Evolutionary conservation across 2,888 invertebrate species (phyloP), one percentile per base, ranked within the genome.

Genomic region (Myathropa florea): DNA sequence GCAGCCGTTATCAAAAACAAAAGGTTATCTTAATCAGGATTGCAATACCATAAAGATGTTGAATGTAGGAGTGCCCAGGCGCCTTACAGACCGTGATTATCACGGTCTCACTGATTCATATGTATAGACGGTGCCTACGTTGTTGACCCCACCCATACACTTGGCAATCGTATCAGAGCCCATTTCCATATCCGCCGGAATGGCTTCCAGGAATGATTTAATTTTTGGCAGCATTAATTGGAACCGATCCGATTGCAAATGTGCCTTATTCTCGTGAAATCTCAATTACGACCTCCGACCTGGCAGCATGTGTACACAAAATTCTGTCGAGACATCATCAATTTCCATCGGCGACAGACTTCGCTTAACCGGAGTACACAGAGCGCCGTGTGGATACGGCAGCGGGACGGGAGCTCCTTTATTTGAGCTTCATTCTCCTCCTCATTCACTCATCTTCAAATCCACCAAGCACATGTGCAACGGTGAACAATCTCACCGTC

Each of bases 181-280:
- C 68, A 79, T 70, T 64, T 63, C 59, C 64, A 79, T 70, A 79
- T 79, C 39, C 53, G 73, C 68, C 79, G 53, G 60, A 75, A 83
- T 70, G 53, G 70, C 78, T 70, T 78, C 53, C 33, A 68, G 59
- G 36, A 84, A 63, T 85, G 80, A 76, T 81, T 85, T 85, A 81
- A 72, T 81, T 85, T 81, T 81, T 85, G 76, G 81, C 84, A 85
- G 36, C 81, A 72, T 72, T 81, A 76, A 85, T 81, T 76, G 76
- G 72, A 80, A 72, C 30, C 71, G 61, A 80, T 63, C 18, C 46
- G 68, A 63, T 61, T 68, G 39, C 65, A 59, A 76, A 76, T 46
- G 61, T 76, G 65, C 23, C 61, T 55, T 30, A 61, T 14, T 55
- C 60, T 39, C 72, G 60, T 24, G 53, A 55, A 55, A 59, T 67